Evolutionary conservation across 2,113 vertebrate species (phyloP), one percentile per base, ranked within the genome.

Genomic region (Etheostoma cragini): DNA sequence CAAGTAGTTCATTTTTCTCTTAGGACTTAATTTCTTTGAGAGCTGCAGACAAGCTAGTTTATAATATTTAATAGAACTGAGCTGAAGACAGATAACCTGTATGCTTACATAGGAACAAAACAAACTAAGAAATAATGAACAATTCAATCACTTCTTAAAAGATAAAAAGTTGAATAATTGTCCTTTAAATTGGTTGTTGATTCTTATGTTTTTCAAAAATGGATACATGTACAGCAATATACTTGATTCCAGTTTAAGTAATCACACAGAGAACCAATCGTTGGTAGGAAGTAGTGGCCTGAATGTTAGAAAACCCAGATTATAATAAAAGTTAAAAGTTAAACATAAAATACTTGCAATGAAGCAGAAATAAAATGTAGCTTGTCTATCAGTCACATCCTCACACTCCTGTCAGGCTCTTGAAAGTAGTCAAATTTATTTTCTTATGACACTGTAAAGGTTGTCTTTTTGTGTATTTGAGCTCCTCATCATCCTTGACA

Each of bases 31-130:
- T 53, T 42, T 24, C 24, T 80, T 77, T n/a, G 50, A 22, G 52
- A 79, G n/a, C 42, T 54, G 17, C 3, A 66, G 13, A 66, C n/a
- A 64, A 42, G 26, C n/a, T 26, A 71, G 2, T n/a, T 72, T 61
- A 68, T 47, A 14, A 8, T 21, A 38, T 4, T 1, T 8, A 47
- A 50, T 15, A 60, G 11, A 10, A 30, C 17, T 65, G 45, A 57
- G 22, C 13, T 71, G 13, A 33, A 35, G 26, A n/a, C 8, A 76
- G 8, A n/a, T 8, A 56, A 2, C 5, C 0, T 68, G 1, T 26
- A 5, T n/a, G 14, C 17, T 14, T 42, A 30, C 3, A 22, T 17
- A 26, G 19, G 24, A 56, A 56, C 46, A 33, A 33, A 38, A 35
- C 26, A 60, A 26, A 49, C 24, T 42, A 30, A 5, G 22, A 30